Evolutionary conservation across 2,113 vertebrate genomes (phyloP).

Genomic region (Chloebia gouldiae): DNA sequence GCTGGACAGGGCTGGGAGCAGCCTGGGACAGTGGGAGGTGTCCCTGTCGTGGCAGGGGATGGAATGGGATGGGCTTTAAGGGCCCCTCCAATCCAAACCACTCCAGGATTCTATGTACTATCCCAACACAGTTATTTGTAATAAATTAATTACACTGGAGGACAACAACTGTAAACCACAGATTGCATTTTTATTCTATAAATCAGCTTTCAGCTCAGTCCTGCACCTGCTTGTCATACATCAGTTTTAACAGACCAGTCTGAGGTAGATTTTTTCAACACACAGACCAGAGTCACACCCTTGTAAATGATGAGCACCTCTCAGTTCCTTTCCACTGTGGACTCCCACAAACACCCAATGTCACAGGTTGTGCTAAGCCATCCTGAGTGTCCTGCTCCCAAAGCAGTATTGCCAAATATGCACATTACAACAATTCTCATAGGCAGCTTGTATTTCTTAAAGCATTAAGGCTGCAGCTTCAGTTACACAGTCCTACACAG

Average conservation of each 20-base stretch:
- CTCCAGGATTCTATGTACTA: not conserved
- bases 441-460: not conserved
- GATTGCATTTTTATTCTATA: not conserved
- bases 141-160: not conserved
- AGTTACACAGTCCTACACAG: not conserved
- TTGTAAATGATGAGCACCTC: not conserved
- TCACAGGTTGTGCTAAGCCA: not conserved
- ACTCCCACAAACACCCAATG: not conserved
- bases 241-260: not conserved
- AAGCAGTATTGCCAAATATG: not conserved
- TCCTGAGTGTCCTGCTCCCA: not conserved
- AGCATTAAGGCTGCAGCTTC: not conserved
- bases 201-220: not conserved
- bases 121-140: not conserved
- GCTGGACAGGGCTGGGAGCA: not conserved
- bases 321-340: not conserved
- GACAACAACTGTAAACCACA: not conserved
- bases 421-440: not conserved
- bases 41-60: not conserved
- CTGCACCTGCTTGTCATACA: not conserved
- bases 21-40: accelerated
- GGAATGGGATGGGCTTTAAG: accelerated
- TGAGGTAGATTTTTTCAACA: not conserved
- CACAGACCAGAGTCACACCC: not conserved
- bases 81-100: not conserved